A percentile compares a stretch with the other conserved stretches of the same genome.
phyloP scores from a whole-genome alignment of 2,888 invertebrate species.

The Lepidocyrtoides sp. region DNA sequence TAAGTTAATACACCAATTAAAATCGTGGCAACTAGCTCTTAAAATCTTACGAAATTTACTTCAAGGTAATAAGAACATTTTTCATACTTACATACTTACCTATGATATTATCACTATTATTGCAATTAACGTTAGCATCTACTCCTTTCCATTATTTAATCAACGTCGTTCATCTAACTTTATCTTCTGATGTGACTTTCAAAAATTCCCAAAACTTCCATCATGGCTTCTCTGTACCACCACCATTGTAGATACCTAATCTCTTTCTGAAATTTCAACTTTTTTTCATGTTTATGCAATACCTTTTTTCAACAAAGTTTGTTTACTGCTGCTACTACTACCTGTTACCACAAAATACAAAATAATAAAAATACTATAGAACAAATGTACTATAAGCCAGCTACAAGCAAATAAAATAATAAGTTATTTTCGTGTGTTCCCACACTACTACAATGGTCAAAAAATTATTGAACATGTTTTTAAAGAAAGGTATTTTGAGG shows the following conservation, averaged over 20 bases:
- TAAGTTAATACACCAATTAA: no score
- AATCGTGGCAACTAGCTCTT: no score
- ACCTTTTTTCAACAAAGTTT: background rate
- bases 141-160: no score
- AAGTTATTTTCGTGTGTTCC: slow-evolving; percentile 37
- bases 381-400: background rate
- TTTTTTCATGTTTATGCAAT: slow-evolving; percentile 5
- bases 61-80: no score
- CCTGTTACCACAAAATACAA: background rate
- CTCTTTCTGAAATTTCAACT: slow-evolving; percentile 1
- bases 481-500: background rate
- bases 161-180: background rate
- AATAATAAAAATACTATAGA: background rate
- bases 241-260: background rate
- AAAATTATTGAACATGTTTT: slow-evolving; percentile 37
- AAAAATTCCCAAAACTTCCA: slow-evolving; percentile 14
- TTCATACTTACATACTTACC: no score
- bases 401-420: background rate
- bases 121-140: no score
- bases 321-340: background rate
- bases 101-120: no score
- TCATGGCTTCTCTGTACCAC: background rate
- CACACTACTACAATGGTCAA: slow-evolving; percentile 22
- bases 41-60: no score
- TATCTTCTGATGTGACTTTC: background rate